Base-by-base conservation (phyloP, 1,140 invertebrate genomes). In the Macrotrachela quadricornifera region DNA sequence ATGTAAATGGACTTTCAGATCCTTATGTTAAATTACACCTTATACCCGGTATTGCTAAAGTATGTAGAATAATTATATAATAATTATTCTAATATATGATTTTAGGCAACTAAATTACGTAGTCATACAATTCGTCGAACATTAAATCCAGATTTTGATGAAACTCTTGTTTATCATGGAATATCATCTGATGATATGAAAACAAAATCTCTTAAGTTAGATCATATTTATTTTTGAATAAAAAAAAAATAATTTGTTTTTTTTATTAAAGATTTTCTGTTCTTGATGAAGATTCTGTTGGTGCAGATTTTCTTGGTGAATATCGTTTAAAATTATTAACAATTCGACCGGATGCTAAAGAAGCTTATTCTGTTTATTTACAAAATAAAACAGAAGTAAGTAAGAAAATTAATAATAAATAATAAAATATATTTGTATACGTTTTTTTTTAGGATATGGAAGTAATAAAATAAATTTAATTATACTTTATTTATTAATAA, bases 71-170 rank as follows among this genome's bases (percentile, higher is more conserved):
- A 37, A 4, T 16, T 30, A 2, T 30, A 30, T 30, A n/a, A n/a
- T n/a, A n/a, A n/a, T n/a, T n/a, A n/a, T n/a, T n/a, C n/a, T 46
- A 10, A 17, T 10, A 37, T 1, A 47, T 13, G 8, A 30, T 30
- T 30, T 37, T 58, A 77, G 67, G 80, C 78, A 15, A 82, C 79
- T 56, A 77, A 83, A 63, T 68, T 85, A 14, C 73, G 81, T 46
- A 88, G 83, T 0, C 84, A 83, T 67, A 88, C 85, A 0, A 80
- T 88, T 0, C 82, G 85, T 66, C 90, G 86, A 67, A 87, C 83
- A 0, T 74, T 84, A 59, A 85, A 90, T 71, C 86, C 87, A 0
- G 83, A 88, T 66, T 92, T 86, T 72, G 86, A 91, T 66, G 86
- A 92, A 69, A 83, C 80, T 0, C 67, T 91, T 9, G 82, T 82